These are phyloP conservation scores for Coccyzus lansbergi DNA, from an alignment of 2,797 vertebrate genomes.

Conservation along the genomic window DNA sequence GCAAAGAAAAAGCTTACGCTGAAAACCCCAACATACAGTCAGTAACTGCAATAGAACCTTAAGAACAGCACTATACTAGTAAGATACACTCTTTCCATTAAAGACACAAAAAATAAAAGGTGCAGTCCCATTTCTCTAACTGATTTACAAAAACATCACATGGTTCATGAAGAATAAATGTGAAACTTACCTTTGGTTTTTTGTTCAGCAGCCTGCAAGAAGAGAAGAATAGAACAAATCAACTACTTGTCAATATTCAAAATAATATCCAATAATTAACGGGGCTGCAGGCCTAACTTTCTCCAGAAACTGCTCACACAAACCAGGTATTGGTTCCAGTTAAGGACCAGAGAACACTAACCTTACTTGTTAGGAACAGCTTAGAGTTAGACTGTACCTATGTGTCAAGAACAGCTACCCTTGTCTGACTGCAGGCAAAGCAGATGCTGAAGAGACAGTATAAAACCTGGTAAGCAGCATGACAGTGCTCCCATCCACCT, in stretches of 20 bases:
- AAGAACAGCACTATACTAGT: not conserved
- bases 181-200: constrained; percentile 94
- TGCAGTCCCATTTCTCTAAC: not conserved
- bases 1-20: not conserved
- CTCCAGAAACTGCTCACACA: not conserved
- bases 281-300: not conserved
- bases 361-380: not conserved
- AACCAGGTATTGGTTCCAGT: not conserved
- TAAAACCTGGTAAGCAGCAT: not conserved
- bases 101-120: not conserved
- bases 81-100: not conserved
- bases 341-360: not conserved
- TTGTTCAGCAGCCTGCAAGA: constrained; percentile 91
- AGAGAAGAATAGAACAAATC: constrained; percentile 70
- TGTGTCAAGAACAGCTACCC: not conserved
- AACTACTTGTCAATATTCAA: constrained; percentile 11
- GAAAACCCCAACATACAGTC: not conserved
- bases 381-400: too few species aligned
- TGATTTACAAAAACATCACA: not conserved
- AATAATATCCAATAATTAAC: not conserved
- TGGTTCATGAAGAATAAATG: not conserved
- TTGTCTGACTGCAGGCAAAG: not conserved
- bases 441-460: not conserved
- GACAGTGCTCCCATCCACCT: not conserved
- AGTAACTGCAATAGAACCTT: not conserved